Base-by-base conservation (phyloP, 2,113 vertebrate genomes). In the Leptodactylus fuscus region DNA sequence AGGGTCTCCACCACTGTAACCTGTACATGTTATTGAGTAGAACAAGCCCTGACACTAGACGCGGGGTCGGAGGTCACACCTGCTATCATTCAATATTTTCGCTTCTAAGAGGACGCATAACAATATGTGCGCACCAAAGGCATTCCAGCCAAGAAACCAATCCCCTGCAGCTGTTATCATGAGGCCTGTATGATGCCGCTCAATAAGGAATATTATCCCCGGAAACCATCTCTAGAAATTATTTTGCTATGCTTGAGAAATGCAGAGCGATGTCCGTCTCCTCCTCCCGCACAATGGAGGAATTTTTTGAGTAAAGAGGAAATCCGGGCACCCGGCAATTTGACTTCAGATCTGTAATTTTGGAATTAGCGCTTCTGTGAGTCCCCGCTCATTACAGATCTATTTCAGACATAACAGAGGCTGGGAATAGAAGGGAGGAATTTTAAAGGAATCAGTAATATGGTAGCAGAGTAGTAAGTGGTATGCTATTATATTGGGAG, bases 21-120 rank as follows among this genome's bases (percentile, higher is more conserved):
- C 32, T 69, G 24, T 1, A 85, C 81, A 81, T 74, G 87, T 87
- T 87, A 81, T 85, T 44, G 65, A 87, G 78, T 88, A 73, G 70
- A 71, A 62, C 87, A 77, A 81, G 51, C 85, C 71, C 32, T 32
- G 49, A 85, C 73, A 90, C 88, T 70, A 88, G 87, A 70, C 22
- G 81, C n/a, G 88, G 88, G 91, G 91, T 93, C 92, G 92, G 92
- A 93, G 93, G 94, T 92, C 94, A 93, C 92, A 95, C 90, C 93
- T 96, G 94, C 93, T 92, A 93, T 93, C 89, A 79, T 81, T 81
- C 88, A 91, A 94, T 91, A 91, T 91, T 89, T 90, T 88, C 89
- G 88, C 84, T 92, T 94, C 83, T 41, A 93, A 94, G 93, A 93
- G 85, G 87, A 87, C 49, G 80, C 82, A 78, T 79, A 82, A 89